These are phyloP conservation scores for Pristiophorus japonicus DNA, from an alignment of 2,113 vertebrate species.

Conservation along the genomic window DNA sequence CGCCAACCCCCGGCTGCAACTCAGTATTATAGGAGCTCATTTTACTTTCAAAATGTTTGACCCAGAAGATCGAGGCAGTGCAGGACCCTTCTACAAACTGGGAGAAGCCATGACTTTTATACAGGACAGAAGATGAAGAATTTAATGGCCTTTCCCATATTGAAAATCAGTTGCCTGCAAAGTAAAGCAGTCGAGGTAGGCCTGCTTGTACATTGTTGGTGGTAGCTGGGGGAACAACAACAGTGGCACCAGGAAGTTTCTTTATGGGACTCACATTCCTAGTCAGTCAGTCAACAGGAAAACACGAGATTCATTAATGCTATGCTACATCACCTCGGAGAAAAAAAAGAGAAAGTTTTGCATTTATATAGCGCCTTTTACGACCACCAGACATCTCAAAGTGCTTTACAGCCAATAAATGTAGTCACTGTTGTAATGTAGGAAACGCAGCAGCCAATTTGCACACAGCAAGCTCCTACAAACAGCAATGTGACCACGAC, in stretches of 20 bases:
- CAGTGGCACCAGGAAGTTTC: not conserved
- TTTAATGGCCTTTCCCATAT: not conserved
- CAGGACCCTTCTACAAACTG: not conserved
- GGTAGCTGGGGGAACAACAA: not conserved
- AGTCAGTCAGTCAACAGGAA: not conserved
- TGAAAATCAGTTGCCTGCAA: not conserved
- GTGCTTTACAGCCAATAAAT: too few relatives aligned
- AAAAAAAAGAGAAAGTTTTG: too few relatives aligned
- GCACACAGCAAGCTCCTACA: too few relatives aligned
- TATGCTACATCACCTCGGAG: not conserved
- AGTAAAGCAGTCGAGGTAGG: too few relatives aligned
- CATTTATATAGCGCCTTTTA: too few relatives aligned
- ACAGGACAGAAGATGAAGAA: not conserved
- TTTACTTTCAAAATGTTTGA: not conserved
- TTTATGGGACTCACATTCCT: not conserved
- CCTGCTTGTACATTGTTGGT: not conserved
- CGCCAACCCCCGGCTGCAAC: not conserved
- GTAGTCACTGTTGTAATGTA: too few relatives aligned
- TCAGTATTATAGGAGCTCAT: not conserved
- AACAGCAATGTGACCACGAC: too few relatives aligned
- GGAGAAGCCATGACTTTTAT: not conserved
- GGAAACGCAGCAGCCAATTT: too few relatives aligned
- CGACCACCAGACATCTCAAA: too few relatives aligned
- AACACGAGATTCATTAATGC: not conserved
- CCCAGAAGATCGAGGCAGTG: not conserved